Conservation (phyloP, 1,140 invertebrate genomes). For the Euwallacea fornicatus region DNA sequence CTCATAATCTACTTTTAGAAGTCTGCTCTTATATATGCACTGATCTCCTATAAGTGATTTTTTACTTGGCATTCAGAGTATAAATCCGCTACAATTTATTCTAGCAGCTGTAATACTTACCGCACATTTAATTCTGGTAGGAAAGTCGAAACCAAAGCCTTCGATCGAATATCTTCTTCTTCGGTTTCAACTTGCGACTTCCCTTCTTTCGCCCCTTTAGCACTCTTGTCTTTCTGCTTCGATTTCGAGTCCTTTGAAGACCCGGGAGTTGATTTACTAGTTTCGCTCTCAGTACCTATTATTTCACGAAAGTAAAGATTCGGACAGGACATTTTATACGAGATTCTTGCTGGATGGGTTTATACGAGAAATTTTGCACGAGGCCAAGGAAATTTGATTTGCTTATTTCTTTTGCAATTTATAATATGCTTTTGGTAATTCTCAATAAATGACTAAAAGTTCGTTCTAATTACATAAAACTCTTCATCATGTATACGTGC, state of each 20-base stretch:
- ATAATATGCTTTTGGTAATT: no score
- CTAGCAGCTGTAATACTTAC: neutral
- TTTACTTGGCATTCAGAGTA: neutral
- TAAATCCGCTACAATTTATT: no score
- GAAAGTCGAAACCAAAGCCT: constrained; percentile 61
- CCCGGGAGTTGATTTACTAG: constrained; percentile 73
- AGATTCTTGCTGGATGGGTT: neutral
- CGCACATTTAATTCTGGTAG: constrained; percentile 59
- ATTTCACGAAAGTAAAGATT: constrained; percentile 12
- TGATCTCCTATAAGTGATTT: no score
- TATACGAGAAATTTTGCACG: neutral
- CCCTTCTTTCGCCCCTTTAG: constrained; percentile 57
- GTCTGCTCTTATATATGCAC: no score
- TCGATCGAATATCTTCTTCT: constrained; percentile 55
- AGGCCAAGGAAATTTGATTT: no score
- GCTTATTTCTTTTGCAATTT: no score
- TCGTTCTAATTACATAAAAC: no score
- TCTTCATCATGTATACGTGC: neutral
- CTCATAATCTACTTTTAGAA: no score
- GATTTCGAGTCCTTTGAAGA: constrained; percentile 78
- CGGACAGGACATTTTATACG: neutral
- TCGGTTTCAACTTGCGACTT: constrained; percentile 62
- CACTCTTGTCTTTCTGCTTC: constrained; percentile 65
- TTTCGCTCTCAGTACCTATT: constrained; percentile 70
- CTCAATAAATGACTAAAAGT: no score